phyloP scores from a whole-genome alignment of 2,113 vertebrate genomes.

The Gnathonemus longibarbis region DNA sequence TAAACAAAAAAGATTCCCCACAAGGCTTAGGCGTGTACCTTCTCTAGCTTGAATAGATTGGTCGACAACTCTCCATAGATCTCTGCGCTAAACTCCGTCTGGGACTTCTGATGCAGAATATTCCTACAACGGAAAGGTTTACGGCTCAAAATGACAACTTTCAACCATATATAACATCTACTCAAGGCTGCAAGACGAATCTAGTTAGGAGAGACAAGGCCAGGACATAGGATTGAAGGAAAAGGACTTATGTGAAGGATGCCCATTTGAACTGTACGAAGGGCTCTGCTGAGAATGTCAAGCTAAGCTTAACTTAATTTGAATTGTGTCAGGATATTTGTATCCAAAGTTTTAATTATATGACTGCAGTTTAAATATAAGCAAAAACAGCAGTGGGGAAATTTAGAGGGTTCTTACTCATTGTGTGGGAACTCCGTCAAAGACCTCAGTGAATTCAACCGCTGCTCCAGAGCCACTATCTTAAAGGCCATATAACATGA shows the following conservation, averaged over 20 bases:
- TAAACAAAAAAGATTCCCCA: background rate
- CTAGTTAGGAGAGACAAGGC: background rate
- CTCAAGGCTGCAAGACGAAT: background rate
- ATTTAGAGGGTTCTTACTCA: slow-evolving; percentile 57
- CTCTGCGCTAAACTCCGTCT: slow-evolving; percentile 46
- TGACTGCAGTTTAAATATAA: background rate
- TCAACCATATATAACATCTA: background rate
- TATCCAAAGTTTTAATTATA: background rate
- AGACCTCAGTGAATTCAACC: slow-evolving; percentile 65
- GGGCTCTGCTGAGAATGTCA: background rate
- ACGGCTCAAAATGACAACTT: background rate
- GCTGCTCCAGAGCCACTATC: slow-evolving; percentile 78
- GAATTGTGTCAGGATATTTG: background rate
- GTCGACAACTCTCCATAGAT: slow-evolving; percentile 51
- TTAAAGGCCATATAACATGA: slow-evolving; percentile 90
- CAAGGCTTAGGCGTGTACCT: slow-evolving; percentile 35
- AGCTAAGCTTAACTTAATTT: background rate
- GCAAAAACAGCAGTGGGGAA: background rate
- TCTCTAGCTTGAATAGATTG: slow-evolving; percentile 56
- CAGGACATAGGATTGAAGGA: background rate
- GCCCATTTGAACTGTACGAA: background rate
- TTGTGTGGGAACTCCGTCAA: slow-evolving; percentile 54
- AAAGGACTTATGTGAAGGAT: background rate
- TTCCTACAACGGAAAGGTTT: slow-evolving; percentile 38
- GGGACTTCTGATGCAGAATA: slow-evolving; percentile 28